Evolutionary conservation across 1,140 invertebrate species (phyloP), one percentile per base, ranked within the genome.

Genomic region (Drosophila punjabiensis): DNA sequence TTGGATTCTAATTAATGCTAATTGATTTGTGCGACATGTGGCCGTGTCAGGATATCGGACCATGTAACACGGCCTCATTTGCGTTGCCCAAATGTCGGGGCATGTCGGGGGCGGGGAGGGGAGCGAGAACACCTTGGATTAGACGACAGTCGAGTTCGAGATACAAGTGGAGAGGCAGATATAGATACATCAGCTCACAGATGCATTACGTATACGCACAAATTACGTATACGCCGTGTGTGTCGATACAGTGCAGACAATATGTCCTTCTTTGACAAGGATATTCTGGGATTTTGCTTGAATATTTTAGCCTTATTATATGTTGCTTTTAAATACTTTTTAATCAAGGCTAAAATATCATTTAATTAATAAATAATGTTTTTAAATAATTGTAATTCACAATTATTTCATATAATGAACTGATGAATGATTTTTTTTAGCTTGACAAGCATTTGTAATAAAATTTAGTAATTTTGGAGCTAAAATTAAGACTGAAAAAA

Each of bases 1-100:
- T 82, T 63, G 77, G 50, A 53, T 76, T 66, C 77, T 88, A 85
- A 88, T 85, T 85, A 89, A 90, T 82, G 78, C 66, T 85, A 89
- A 89, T 90, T 90, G 86, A 85, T 74, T 76, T 64, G 48, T 76
- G 76, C 64, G 85, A 81, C 85, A 85, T 75, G 63, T 69, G 71
- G 28, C 52, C 6, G 41, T 55, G 63, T 41, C 62, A 41, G 35
- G 33, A 35, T 32, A 41, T 9, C 48, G 50, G 48, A 18, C 11
- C 33, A 33, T 53, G 52, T 30, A 41, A 53, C 71, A 47, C 13
- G 50, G 24, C 35, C 68, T 20, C 20, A 37, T 37, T 68, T 45
- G 32, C 43, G 41, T 9, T 28, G 24, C 61, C 45, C 32, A 33
- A 37, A 56, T n/a, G 24, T 24, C 24, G 24, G 10, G 20, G 14